A percentile compares a stretch with the other conserved stretches of the same genome.
phyloP scores from a whole-genome alignment of 2,113 vertebrate genomes.

The Pygoscelis antarcticus region DNA sequence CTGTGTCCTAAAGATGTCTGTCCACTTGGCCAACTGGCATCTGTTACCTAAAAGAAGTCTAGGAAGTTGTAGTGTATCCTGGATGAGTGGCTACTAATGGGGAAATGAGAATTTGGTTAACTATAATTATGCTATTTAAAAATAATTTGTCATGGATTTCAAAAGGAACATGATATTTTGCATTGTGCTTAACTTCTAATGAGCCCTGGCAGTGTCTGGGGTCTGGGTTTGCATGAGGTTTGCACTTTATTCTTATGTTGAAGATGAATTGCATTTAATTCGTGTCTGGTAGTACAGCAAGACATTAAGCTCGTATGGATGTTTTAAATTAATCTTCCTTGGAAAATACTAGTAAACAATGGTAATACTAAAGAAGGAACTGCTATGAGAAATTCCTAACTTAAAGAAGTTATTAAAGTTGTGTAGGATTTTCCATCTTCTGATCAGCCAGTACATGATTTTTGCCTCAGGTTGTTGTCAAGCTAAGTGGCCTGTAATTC shows the following conservation, averaged over 20 bases:
- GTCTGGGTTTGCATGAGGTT: neutral
- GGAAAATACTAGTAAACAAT: constrained; percentile 38
- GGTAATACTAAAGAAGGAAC: neutral
- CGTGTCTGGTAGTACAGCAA: neutral
- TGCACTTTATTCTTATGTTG: neutral
- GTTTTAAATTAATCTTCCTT: constrained; percentile 26
- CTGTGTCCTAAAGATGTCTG: neutral
- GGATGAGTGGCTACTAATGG: neutral
- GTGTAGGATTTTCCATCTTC: constrained; percentile 34
- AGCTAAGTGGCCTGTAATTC: neutral
- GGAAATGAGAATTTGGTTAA: neutral
- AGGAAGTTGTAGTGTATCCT: neutral
- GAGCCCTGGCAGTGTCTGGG: neutral
- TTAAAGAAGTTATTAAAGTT: neutral
- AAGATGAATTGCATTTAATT: neutral
- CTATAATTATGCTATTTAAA: neutral
- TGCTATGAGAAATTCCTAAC: neutral
- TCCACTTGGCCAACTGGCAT: neutral
- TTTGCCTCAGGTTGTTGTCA: constrained; percentile 8
- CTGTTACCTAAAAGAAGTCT: neutral
- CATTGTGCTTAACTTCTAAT: neutral
- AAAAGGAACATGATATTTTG: neutral
- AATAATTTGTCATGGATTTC: neutral
- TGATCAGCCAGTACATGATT: neutral
- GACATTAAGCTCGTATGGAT: neutral